phyloP scores from a whole-genome alignment of 2,113 vertebrate genomes.

The Halichoerus grypus region DNA sequence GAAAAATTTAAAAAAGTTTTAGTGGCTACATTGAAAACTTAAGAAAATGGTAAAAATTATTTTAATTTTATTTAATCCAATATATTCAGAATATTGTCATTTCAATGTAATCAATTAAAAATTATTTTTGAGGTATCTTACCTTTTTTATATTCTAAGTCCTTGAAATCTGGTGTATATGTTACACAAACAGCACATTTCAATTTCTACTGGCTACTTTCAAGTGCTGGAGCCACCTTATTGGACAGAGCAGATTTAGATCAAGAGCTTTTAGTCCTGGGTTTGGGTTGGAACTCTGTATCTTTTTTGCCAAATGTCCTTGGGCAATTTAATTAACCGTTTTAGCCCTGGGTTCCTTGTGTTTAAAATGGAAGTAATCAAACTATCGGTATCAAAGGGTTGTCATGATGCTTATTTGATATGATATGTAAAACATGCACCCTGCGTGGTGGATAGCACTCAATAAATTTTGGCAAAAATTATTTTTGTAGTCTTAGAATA shows the following conservation, averaged over 20 bases:
- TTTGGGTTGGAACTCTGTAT: neutral
- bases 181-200: neutral
- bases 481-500: slow-evolving; percentile 1
- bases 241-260: neutral
- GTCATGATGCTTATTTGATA: neutral
- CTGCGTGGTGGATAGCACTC: neutral
- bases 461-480: neutral
- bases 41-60: neutral
- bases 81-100: neutral
- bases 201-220: neutral
- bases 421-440: neutral
- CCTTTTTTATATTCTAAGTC: neutral
- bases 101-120: slow-evolving; percentile 19
- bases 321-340: neutral
- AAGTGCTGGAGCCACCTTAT: neutral
- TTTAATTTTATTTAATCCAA: neutral
- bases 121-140: neutral
- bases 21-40: neutral
- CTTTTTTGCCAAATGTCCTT: neutral
- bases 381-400: neutral
- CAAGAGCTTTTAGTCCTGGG: neutral
- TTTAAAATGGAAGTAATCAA: neutral
- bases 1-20: neutral
- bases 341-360: neutral
- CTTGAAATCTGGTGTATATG: neutral